Evolutionary conservation across 2,888 invertebrate genomes (phyloP), one percentile per base, ranked within the genome.

Genomic region (Polydrusus cervinus): DNA sequence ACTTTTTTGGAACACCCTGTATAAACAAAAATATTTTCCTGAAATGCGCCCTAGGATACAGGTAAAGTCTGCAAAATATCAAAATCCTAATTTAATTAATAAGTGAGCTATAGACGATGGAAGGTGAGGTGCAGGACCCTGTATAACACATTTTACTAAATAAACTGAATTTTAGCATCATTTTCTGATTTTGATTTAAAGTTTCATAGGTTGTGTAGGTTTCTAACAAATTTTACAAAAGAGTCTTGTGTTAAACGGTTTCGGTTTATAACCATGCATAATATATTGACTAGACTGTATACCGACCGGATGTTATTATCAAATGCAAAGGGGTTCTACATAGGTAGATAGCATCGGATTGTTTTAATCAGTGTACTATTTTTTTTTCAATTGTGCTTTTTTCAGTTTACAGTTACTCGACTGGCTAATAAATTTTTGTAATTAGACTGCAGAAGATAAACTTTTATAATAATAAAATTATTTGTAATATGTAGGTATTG

Each of bases 321-420:
- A 65, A 40, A 11, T 61, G 18, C 61, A 45, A 60, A 70, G 49
- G 49, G 70, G 61, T 70, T 61, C 61, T 61, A 61, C 70, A 43
- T 69, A 53, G 43, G 18, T 49, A 70, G 70, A 70, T 70, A 70
- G 51, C 38, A 62, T 70, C 70, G n/a, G n/a, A 61, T 57, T 62
- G 62, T 70, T 62, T 61, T 62, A 70, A 70, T 61, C 62, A 70
- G 49, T 25, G 47, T 38, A 49, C 25, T 65, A 25, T 10, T 34
- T 20, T 60, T 38, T 16, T 16, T 66, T 66, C 66, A 53, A 51
- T 66, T 66, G 34, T 66, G 3, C n/a, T 30, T 34, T 49, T 53
- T 51, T 66, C 7, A 53, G 10, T 51, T 38, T 38, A 66, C 66
- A 13, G 66, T 66, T 66, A 66, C 10, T 53, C 8, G 55, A 25